Base-by-base conservation (phyloP, 2,113 vertebrate species). In the Rhizomys pruinosus region DNA sequence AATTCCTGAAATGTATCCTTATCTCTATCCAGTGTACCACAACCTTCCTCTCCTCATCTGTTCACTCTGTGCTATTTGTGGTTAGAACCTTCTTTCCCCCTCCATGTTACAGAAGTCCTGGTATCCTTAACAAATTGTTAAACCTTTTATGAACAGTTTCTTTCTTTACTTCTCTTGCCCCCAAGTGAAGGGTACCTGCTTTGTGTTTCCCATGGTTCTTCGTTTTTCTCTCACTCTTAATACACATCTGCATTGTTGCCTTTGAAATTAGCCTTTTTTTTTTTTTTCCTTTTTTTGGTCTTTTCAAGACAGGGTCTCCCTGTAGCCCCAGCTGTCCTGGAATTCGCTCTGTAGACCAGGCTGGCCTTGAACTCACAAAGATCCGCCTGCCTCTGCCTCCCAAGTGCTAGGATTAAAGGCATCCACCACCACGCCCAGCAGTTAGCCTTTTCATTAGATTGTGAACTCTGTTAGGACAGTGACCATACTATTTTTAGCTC, bases 401-500 rank as follows among this genome's bases (percentile, higher is more conserved):
- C n/a, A n/a, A n/a, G n/a, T n/a, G n/a, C n/a, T n/a, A n/a, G n/a
- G n/a, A n/a, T n/a, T n/a, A n/a, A n/a, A n/a, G n/a, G n/a, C n/a
- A n/a, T n/a, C n/a, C n/a, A n/a, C n/a, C n/a, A n/a, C n/a, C n/a
- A n/a, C n/a, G n/a, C n/a, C n/a, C 32, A 63, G 17, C 76, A 64
- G 61, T 72, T 91, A 27, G 59, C 63, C 80, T 93, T 79, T 42
- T 89, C 59, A 80, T 34, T 84, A 93, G 39, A 52, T 37, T 69
- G 27, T n/a, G 52, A 76, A 11, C 42, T n/a, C 72, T 32, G 5
- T 63, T 61, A 88, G n/a, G 57, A 69, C 68, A 90, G 39, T 12
- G n/a, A 55, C 32, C 55, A 22, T 34, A 8, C 76, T 27, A 29
- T 47, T 66, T 25, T 86, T 37, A 44, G 16, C 63, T 79, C 64